These are phyloP conservation scores for Xylophagus ater DNA, from an alignment of 2,888 invertebrate species.

Conservation along the genomic window DNA sequence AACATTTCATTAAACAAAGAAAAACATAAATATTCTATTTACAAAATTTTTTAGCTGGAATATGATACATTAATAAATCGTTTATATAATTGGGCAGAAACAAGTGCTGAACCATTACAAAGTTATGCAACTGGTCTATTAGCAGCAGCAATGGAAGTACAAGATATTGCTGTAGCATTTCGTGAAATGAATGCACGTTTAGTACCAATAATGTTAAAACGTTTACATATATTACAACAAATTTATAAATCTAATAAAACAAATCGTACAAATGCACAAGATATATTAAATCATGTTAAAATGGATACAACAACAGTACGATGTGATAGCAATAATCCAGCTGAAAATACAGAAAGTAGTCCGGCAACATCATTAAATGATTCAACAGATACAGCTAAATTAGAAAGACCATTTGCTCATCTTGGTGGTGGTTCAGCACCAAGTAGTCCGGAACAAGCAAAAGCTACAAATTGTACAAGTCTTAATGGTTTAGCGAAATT, in stretches of 20 bases:
- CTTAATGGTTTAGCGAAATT: conserved; percentile 21
- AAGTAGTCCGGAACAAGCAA: conserved; percentile 30
- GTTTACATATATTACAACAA: conserved; percentile 61
- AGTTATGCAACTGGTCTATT: conserved; percentile 90
- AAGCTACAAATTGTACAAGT: conserved; percentile 12
- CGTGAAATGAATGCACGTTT: conserved; percentile 77
- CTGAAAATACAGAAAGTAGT: conserved; percentile 8
- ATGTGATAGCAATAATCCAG: too few species aligned
- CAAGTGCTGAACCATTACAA: conserved; percentile 76
- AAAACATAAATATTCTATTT: too few species aligned
- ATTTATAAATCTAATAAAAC: conserved; percentile 23
- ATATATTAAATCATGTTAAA: too few species aligned
- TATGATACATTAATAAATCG: conserved; percentile 74
- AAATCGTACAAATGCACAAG: too few species aligned
- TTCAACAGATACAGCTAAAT: conserved; percentile 10
- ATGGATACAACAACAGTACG: too few species aligned
- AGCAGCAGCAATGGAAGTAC: conserved; percentile 93
- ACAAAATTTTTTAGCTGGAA: conserved; percentile 41
- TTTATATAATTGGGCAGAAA: conserved; percentile 83
- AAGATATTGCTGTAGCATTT: conserved; percentile 79
- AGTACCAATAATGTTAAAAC: conserved; percentile 77
- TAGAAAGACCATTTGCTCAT: conserved; percentile 47
- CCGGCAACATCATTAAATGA: conserved; percentile 2
- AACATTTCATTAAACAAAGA: too few species aligned
- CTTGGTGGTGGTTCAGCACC: conserved; percentile 34